Percentiles rank a stretch among this genome's conserved stretches.
These are phyloP conservation scores for Penelope pileata DNA, from an alignment of 2,113 vertebrate genomes.

Conservation along the genomic window DNA sequence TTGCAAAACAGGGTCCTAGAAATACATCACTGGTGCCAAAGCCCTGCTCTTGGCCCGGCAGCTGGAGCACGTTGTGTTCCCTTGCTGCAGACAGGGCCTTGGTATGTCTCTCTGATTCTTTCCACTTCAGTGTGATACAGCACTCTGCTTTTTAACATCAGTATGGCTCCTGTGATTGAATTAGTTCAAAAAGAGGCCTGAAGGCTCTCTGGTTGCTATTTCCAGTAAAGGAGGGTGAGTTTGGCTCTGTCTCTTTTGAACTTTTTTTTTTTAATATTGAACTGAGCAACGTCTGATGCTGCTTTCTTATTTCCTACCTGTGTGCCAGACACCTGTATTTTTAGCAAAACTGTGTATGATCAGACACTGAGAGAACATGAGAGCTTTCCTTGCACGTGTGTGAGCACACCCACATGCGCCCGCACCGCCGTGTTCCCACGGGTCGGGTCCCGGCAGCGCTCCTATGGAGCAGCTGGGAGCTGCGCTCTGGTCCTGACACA, in stretches of 20 bases:
- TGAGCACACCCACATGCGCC: conserved; percentile 28
- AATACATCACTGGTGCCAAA: neutral
- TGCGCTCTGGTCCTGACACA: conserved; percentile 59
- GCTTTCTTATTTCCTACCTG: neutral
- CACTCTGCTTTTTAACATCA: neutral
- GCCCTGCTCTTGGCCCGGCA: neutral
- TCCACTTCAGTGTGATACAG: neutral
- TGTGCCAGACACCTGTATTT: neutral
- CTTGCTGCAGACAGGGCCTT: neutral
- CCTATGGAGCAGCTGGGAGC: conserved; percentile 62
- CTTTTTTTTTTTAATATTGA: neutral
- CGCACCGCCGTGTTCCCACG: conserved; percentile 48
- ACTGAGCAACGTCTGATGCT: fast-evolving
- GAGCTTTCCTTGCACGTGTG: conserved; percentile 7
- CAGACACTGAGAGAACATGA: neutral
- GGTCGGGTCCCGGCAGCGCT: conserved; percentile 54
- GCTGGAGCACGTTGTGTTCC: neutral
- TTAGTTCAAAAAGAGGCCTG: neutral
- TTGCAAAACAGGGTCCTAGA: conserved; percentile 37
- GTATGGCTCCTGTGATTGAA: neutral
- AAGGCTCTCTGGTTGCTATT: neutral
- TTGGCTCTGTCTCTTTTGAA: neutral
- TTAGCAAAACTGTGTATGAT: neutral
- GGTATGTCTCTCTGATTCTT: neutral
- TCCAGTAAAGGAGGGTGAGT: conserved; percentile 10